Evolutionary conservation across 2,888 invertebrate species (phyloP).

Genomic region (Drosophila villosipedis): DNA sequence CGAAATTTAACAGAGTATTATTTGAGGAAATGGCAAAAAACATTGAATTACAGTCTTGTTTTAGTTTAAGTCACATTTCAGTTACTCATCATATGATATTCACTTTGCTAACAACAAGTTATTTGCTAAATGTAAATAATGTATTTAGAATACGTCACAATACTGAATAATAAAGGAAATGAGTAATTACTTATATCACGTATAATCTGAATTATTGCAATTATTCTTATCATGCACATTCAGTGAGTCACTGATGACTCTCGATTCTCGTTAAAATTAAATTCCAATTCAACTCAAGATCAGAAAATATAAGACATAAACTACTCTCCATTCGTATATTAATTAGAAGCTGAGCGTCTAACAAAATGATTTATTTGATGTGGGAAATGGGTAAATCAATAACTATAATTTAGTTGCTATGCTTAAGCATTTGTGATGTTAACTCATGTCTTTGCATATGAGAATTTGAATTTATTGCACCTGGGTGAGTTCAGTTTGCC

Average conservation of each 20-base stretch:
- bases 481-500: background rate
- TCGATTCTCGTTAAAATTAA: background rate
- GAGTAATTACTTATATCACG: background rate
- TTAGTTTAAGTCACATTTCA: background rate
- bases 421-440: background rate
- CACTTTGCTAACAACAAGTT: background rate
- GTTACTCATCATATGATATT: background rate
- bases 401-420: background rate
- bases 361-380: background rate
- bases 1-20: background rate
- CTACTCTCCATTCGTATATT: background rate
- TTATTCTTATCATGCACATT: background rate
- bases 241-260: background rate
- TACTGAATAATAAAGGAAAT: background rate
- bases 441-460: background rate
- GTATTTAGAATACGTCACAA: background rate
- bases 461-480: background rate
- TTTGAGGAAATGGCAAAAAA: background rate
- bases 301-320: too few species aligned
- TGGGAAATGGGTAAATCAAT: background rate
- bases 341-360: background rate
- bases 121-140: background rate
- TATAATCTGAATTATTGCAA: background rate
- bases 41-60: background rate
- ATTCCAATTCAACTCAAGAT: background rate